Evolutionary conservation across 92 coral and sea anemone species (phyloP).

Genomic region (Palythoa grandiflora): DNA sequence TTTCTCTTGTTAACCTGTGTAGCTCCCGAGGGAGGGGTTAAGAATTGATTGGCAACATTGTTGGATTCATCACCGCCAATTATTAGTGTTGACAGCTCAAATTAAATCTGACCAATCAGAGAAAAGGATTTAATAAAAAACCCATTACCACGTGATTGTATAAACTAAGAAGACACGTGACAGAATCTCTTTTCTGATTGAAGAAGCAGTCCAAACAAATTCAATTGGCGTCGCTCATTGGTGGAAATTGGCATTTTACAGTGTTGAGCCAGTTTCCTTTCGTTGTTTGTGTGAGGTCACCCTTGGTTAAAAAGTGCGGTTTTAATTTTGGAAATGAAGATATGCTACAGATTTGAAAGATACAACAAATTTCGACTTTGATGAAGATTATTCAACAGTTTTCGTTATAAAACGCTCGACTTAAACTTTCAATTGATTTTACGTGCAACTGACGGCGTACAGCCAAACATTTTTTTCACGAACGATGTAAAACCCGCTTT

Average conservation of each 20-base stretch:
- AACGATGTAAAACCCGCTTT: background rate
- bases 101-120: constrained; percentile 79
- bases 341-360: constrained; percentile 22
- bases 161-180: constrained; percentile 66
- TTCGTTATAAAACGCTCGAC: background rate
- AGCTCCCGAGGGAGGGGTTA: constrained; percentile 94
- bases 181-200: constrained; percentile 56
- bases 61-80: constrained; percentile 95
- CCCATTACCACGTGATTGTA: constrained; percentile 73
- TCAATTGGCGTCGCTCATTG: constrained; percentile 55
- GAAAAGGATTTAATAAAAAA: constrained; percentile 46
- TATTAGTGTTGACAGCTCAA: constrained; percentile 96
- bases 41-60: constrained; percentile 80
- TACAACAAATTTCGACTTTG: constrained; percentile 38
- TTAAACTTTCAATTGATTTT: background rate
- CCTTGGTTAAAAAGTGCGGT: constrained; percentile 52
- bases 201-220: constrained; percentile 63
- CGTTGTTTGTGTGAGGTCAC: constrained; percentile 68
- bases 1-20: constrained; percentile 87
- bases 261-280: constrained; percentile 66
- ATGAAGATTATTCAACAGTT: constrained; percentile 17
- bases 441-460: background rate
- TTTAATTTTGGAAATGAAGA: constrained; percentile 55
- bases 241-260: constrained; percentile 60
- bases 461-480: background rate